Evolutionary conservation across 2,113 vertebrate species (phyloP), one percentile per base, ranked within the genome.

Genomic region (Perca flavescens): DNA sequence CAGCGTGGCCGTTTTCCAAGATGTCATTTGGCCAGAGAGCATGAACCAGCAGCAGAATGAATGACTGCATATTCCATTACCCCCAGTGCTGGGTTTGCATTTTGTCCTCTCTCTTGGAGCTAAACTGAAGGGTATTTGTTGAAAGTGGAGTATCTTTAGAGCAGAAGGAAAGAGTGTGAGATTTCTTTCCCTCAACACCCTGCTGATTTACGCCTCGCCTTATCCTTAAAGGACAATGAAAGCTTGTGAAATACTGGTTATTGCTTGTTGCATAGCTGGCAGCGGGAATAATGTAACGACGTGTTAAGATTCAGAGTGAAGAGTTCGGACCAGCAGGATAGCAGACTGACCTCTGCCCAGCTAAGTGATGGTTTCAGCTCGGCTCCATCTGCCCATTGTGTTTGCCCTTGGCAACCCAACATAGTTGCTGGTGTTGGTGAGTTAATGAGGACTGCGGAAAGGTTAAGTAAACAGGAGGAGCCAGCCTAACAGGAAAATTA

Each of bases 381-480:
- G 6, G 72, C 90, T 91, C 91, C 93, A 93, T 91, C 93, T 94
- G 94, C 83, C 86, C 84, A 92, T 93, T 93, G 92, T 92, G 77
- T 90, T 89, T 91, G 94, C 91, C 93, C 92, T 92, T 94, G 92
- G 94, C 93, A 94, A 92, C 90, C 86, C 85, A 88, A 92, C 84
- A 81, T 88, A 88, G 89, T 88, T 72, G 83, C 83, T 88, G 80
- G 88, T 90, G 90, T 84, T 90, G 90, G 88, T 75, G 90, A 94
- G 93, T 92, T 95, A 95, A 95, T 96, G 94, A 96, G 94, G 91
- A 92, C 90, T 91, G 91, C 25, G 60, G 91, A 95, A 94, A 95
- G 95, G 95, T 96, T 95, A 96, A 94, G 92, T 93, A 94, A 94
- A 95, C 95, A 95, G 94, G 94, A 95, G 92, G 91, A 92, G 91